phyloP scores from a whole-genome alignment of 2,888 invertebrate species.

The Anarsia innoxiella region DNA sequence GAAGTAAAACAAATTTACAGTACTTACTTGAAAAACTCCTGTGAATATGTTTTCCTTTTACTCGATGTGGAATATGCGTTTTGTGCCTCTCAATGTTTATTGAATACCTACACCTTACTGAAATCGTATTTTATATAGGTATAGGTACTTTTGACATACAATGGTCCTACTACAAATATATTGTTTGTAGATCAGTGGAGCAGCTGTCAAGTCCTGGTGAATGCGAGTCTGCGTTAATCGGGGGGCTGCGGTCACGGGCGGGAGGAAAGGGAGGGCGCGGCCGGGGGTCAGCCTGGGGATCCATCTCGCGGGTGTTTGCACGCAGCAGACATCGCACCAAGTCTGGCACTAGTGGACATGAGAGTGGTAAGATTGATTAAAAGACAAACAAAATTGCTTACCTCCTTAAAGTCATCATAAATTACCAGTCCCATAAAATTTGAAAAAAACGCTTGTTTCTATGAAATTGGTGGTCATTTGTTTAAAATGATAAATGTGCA shows the following conservation, averaged over 20 bases:
- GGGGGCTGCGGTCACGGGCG: constrained; percentile 55
- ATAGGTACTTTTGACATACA: no score
- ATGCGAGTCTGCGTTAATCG: constrained; percentile 77
- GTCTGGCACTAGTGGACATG: constrained; percentile 79
- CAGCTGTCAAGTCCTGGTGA: constrained; percentile 88
- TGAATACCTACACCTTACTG: no score
- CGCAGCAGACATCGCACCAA: constrained; percentile 89
- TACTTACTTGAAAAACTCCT: no score
- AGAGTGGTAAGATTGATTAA: constrained; percentile 73
- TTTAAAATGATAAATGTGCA: no score
- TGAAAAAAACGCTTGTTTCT: not conserved
- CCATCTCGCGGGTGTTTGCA: constrained; percentile 92
- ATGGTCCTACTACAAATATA: no score
- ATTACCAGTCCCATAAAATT: not conserved
- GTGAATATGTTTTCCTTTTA: no score
- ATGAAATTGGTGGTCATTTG: not conserved
- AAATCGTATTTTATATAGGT: no score
- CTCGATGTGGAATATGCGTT: no score
- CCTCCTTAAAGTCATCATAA: no score
- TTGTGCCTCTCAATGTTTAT: no score
- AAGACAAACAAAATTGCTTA: no score
- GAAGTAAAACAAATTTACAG: no score
- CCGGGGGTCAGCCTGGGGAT: constrained; percentile 90
- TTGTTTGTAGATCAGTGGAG: constrained; percentile 79
- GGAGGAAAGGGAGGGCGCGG: constrained; percentile 71